Evolutionary conservation across 2,888 invertebrate genomes (phyloP).

Genomic region (Agonopterix alstromeriana): DNA sequence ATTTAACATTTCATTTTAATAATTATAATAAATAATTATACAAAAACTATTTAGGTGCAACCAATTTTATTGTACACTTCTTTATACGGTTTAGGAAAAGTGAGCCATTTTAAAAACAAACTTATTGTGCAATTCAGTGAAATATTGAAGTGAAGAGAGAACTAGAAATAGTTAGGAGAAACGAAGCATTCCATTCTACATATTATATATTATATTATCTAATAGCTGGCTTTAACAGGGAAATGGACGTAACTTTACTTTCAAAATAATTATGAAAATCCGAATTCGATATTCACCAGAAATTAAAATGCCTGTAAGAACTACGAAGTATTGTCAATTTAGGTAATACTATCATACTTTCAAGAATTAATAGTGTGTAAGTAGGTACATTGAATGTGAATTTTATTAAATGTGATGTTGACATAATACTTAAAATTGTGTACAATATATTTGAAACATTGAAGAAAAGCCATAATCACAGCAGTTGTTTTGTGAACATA

Average conservation of each 20-base stretch:
- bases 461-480: slow-evolving; percentile 25
- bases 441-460: slow-evolving; percentile 13
- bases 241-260: slow-evolving; percentile 66
- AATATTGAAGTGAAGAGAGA: slow-evolving; percentile 69
- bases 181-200: slow-evolving; percentile 75
- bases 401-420: slow-evolving; percentile 36
- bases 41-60: slow-evolving; percentile 56
- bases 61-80: slow-evolving; percentile 41
- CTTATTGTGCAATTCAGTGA: slow-evolving; percentile 72
- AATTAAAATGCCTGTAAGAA: slow-evolving; percentile 37
- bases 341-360: slow-evolving; percentile 13
- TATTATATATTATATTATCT: slow-evolving; percentile 54
- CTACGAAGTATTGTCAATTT: slow-evolving; percentile 28
- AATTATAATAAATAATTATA: slow-evolving; percentile 45
- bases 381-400: slow-evolving; percentile 44
- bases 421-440: slow-evolving; percentile 25
- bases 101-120: slow-evolving; percentile 76
- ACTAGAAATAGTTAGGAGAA: slow-evolving; percentile 70
- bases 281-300: slow-evolving; percentile 27
- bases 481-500: slow-evolving; percentile 32
- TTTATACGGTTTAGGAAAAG: slow-evolving; percentile 60
- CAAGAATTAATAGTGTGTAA: slow-evolving; percentile 25
- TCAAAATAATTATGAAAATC: slow-evolving; percentile 39
- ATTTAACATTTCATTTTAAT: slow-evolving; percentile 28
- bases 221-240: slow-evolving; percentile 76